Evolutionary conservation across 1,140 invertebrate species (phyloP).

Genomic region (Drosophila sechellia): DNA sequence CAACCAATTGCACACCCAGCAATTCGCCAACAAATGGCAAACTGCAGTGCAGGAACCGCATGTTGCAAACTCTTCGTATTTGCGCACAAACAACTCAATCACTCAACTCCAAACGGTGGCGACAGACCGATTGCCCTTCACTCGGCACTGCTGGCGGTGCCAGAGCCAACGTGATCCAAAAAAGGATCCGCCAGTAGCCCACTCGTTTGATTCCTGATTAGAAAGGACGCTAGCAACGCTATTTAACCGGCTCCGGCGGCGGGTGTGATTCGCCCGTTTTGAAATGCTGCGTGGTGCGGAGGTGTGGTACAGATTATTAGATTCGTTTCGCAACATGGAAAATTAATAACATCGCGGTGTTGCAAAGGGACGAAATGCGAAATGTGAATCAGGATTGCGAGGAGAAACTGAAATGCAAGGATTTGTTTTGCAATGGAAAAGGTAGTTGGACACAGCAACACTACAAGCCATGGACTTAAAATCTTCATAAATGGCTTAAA

Average conservation of each 20-base stretch:
- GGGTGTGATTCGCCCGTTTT: conserved; percentile 32
- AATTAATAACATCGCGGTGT: conserved; percentile 42
- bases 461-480: background rate
- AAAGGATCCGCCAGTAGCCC: conserved; percentile 31
- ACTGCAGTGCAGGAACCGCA: conserved; percentile 48
- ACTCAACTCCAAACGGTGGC: conserved; percentile 45
- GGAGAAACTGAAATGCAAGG: background rate
- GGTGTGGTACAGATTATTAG: conserved; percentile 25
- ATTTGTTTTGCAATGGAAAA: background rate
- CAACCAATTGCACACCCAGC: conserved; percentile 13
- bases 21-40: conserved; percentile 35
- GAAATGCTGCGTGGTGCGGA: conserved; percentile 1
- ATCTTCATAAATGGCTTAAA: background rate
- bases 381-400: background rate
- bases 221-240: conserved; percentile 61
- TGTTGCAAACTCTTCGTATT: conserved; percentile 57
- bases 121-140: conserved; percentile 39
- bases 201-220: conserved; percentile 66
- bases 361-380: conserved; percentile 11
- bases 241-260: conserved; percentile 50
- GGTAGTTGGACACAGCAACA: background rate
- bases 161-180: conserved; percentile 2
- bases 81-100: conserved; percentile 74
- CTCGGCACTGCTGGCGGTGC: background rate
- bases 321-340: conserved; percentile 17